phyloP scores from a whole-genome alignment of 2,888 invertebrate genomes.

The Phytoseiulus persimilis region DNA sequence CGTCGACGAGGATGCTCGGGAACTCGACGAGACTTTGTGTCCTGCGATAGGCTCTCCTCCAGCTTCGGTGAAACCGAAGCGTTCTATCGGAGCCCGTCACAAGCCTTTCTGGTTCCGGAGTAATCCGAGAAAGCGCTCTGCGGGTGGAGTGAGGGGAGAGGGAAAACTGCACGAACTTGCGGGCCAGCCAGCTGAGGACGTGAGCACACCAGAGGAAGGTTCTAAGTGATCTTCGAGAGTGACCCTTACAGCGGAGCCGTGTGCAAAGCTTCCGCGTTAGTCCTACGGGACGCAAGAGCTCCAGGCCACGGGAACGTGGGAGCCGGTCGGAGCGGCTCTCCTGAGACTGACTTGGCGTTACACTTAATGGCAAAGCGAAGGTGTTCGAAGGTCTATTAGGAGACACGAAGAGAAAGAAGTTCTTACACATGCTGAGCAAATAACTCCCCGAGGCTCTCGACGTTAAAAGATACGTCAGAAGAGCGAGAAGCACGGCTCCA shows the following conservation, averaged over 20 bases:
- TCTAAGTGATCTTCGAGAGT: background rate
- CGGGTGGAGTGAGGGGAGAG: background rate
- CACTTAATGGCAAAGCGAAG: background rate
- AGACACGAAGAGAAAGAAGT: background rate
- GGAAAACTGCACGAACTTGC: background rate
- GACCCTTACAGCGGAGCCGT: background rate
- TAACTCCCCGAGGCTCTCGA: background rate
- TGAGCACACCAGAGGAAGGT: background rate
- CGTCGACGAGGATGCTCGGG: too few species aligned
- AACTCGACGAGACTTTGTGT: too few species aligned
- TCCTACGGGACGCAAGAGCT: background rate
- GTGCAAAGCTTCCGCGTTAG: background rate
- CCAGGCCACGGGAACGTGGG: background rate
- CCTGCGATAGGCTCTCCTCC: too few species aligned
- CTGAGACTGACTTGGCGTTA: background rate
- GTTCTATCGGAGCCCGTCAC: background rate
- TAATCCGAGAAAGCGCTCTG: background rate
- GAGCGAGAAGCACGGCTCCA: background rate
- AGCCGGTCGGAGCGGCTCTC: background rate
- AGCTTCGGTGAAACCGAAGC: too few species aligned
- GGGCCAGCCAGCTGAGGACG: background rate
- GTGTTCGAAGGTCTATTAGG: constrained; percentile 5
- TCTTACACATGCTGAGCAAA: background rate
- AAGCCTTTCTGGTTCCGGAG: background rate
- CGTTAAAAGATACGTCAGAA: background rate